A percentile compares a stretch with the other conserved stretches of the same genome.
Conservation (phyloP, 1,140 invertebrate genomes). For the Pseudoatta argentina region DNA sequence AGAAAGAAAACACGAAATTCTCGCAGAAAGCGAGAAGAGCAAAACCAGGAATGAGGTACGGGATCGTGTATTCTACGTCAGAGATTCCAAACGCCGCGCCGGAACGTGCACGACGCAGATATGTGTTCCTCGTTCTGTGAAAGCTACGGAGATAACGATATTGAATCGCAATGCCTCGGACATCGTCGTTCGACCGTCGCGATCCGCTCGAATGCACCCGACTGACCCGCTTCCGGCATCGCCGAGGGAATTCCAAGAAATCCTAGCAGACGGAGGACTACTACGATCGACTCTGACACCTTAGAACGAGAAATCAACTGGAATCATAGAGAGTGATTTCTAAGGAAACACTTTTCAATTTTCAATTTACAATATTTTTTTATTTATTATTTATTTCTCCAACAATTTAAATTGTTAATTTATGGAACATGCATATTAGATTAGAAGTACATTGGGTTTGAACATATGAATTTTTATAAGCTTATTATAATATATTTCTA, state of each 20-base stretch:
- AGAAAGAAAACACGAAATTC: slow-evolving; percentile 48
- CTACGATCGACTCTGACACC: slow-evolving; percentile 30
- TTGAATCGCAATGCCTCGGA: slow-evolving; percentile 74
- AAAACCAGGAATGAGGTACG: slow-evolving; percentile 19
- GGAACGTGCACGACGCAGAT: slow-evolving; percentile 43
- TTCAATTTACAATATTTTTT: neutral
- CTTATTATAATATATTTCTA: neutral
- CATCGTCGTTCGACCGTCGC: slow-evolving; percentile 59
- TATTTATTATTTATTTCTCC: neutral
- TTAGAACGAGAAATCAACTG: slow-evolving; percentile 54
- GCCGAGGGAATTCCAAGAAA: slow-evolving; percentile 33
- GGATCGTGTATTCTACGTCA: slow-evolving; percentile 39
- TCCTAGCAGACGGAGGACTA: slow-evolving; percentile 21
- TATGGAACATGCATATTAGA: neutral
- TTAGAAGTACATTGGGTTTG: neutral
- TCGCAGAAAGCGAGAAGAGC: slow-evolving; percentile 37
- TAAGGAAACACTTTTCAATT: slow-evolving; percentile 5
- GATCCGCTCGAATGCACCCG: slow-evolving; percentile 46
- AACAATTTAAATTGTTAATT: neutral
- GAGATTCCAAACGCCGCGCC: neutral
- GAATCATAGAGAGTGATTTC: neutral
- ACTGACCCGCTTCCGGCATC: slow-evolving; percentile 51
- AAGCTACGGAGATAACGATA: slow-evolving; percentile 74
- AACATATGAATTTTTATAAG: neutral
- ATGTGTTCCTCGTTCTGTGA: slow-evolving; percentile 72